Base-by-base conservation (phyloP, 1,140 invertebrate species). In the Camponotus pennsylvanicus region DNA sequence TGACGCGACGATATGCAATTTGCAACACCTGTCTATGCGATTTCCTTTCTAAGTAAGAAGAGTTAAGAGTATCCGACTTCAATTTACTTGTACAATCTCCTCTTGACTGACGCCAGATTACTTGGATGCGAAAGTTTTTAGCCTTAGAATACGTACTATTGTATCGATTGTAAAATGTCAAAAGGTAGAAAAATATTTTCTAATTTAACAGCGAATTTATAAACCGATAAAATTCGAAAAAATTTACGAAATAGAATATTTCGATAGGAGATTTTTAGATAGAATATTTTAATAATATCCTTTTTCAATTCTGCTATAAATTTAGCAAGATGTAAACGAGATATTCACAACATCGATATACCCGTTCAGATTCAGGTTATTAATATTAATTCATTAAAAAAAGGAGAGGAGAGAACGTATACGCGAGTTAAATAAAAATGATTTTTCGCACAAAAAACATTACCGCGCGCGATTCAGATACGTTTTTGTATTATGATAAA, bases 61-160 rank as follows among this genome's bases (percentile, higher is more conserved):
- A 85, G 87, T 89, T 63, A 67, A 88, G 55, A 63, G 71, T 71
- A 49, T 64, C 80, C 71, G 70, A 77, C 59, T 77, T 69, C 70
- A 77, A 76, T 84, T 84, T 84, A 42, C 69, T 70, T 71, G 42
- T 73, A 71, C 40, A 42, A 21, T 67, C 83, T 40, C 13, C 21
- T 21, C n/a, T 55, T 70, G 77, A 86, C 66, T 83, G 71, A 77
- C 87, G 40, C 45, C 40, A 71, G 66, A 88, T 85, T 70, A 87
- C 55, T 9, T 34, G 11, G 11, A 15, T 45, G 59, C 45, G n/a
- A 67, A 88, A 88, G 45, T 85, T 85, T 84, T 34, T 45, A n/a
- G 18, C 13, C 45, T 88, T 84, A 78, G 86, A 76, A 88, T 84
- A 63, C 49, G 64, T 37, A 69, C 8, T 70, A 40, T 85, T 49